Conservation (phyloP, 1,140 invertebrate species). For the Teleogryllus occipitalis region DNA sequence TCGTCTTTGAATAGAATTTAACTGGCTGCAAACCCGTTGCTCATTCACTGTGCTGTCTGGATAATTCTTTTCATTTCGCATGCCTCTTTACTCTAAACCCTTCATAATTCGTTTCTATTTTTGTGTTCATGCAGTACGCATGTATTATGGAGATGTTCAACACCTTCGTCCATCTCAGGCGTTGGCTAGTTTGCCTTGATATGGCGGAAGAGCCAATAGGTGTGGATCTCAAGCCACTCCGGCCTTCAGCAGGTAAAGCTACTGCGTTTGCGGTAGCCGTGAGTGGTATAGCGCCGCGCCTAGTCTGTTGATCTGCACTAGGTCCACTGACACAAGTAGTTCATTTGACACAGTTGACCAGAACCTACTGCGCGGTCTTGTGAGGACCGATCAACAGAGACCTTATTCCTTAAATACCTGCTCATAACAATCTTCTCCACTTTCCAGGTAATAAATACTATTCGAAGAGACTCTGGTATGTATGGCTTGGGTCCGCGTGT, state of each 20-base stretch:
- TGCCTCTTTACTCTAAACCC: neutral
- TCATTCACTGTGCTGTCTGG: neutral
- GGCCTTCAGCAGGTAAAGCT: neutral
- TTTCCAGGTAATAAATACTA: no score
- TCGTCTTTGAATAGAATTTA: neutral
- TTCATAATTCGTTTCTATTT: neutral
- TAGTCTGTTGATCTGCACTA: neutral
- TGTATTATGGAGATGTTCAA: neutral
- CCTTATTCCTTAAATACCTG: no score
- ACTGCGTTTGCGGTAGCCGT: no score
- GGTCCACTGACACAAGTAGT: constrained; percentile 7
- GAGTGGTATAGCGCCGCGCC: neutral
- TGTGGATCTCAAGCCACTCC: neutral
- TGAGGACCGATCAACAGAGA: neutral
- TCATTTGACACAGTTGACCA: constrained; percentile 1
- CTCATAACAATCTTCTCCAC: no score
- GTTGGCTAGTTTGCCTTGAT: neutral
- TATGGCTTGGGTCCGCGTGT: no score
- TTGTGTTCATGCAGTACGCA: neutral
- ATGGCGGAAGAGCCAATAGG: neutral
- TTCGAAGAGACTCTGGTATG: no score
- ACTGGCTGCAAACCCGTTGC: neutral
- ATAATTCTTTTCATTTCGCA: neutral
- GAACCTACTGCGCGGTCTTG: neutral
- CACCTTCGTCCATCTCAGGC: neutral